Evolutionary conservation across 2,113 vertebrate genomes (phyloP), one percentile per base, ranked within the genome.

Genomic region (Pterophyllum scalare): DNA sequence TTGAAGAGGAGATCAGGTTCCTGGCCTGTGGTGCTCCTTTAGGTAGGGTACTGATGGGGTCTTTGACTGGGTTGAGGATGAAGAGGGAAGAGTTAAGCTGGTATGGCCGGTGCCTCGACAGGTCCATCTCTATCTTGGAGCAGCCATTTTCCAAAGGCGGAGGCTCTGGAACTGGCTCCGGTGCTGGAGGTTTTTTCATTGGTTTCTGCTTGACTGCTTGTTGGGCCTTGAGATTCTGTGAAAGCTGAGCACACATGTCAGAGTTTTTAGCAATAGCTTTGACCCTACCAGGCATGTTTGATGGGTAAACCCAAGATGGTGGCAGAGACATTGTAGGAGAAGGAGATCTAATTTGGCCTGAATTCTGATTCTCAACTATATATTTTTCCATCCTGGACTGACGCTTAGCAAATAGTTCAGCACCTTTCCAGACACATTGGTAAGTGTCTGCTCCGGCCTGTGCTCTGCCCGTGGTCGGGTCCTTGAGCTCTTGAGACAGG

Each of bases 341-440:
- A 0, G 97, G 97, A 83, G 97, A 97, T 79, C 98, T 95, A 54
- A 94, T 91, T 80, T 95, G 88, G 6, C 80, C 89, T 20, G 91
- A 86, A 5, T 95, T 93, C 2, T 97, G 90, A 3, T 96, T 96
- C 87, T 98, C 97, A 0, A 98, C 90, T 8, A 98, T 94, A 0
- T 96, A 99, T 81, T 97, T 97, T 93, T 99, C 98, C 98, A 99
- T 99, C 82, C 98, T 96, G 14, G 98, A 97, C 82, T 98, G 98
- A 11, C 98, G 96, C 60, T 97, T 97, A 74, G 97, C 97, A 1
- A 98, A 99, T 52, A 99, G 95, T 94, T 98, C 97, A 0, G 98
- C 98, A 31, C 98, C 98, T 86, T 97, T 64, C 98, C 98, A 0
- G 96, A 97, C 0, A 96, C 97, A 65, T 99, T 96, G 0, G 94